phyloP scores from a whole-genome alignment of 1,140 invertebrate genomes.

The Holcopasites calliopsidis region DNA sequence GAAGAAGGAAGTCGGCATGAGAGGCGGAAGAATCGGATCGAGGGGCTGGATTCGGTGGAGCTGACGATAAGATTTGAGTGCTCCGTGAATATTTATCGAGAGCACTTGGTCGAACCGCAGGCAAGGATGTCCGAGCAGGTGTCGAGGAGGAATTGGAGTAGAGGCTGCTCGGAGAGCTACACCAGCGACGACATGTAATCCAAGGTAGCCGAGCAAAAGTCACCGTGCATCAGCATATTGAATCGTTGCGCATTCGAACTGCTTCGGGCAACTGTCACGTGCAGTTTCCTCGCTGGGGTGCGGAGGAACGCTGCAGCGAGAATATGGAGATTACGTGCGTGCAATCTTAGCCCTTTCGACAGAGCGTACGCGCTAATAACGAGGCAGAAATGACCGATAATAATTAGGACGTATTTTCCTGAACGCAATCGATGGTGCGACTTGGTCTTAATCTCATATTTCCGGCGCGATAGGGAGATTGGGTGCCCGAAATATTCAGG shows the following conservation, averaged over 20 bases:
- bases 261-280: conserved; percentile 47
- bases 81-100: conserved; percentile 68
- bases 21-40: background rate
- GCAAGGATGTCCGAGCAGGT: conserved; percentile 38
- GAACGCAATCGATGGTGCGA: background rate
- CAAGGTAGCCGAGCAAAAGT: conserved; percentile 44
- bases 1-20: no score
- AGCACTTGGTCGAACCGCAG: conserved; percentile 19
- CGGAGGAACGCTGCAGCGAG: background rate
- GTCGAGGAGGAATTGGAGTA: background rate
- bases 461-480: no score
- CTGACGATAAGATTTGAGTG: conserved; percentile 18
- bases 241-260: conserved; percentile 48
- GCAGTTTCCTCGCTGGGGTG: conserved; percentile 29
- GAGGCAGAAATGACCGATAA: conserved; percentile 4
- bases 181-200: conserved; percentile 6
- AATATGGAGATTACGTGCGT: background rate
- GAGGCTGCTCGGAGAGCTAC: background rate
- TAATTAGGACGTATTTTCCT: conserved; percentile 21
- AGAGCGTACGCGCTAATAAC: background rate
- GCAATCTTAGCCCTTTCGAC: background rate
- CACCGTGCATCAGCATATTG: conserved; percentile 39
- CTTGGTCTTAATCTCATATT: no score
- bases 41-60: background rate
- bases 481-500: no score